Percentiles rank a stretch among this genome's conserved stretches.
These are phyloP conservation scores for Aphis craccivora DNA, from an alignment of 1,140 invertebrate genomes.

Conservation along the genomic window DNA sequence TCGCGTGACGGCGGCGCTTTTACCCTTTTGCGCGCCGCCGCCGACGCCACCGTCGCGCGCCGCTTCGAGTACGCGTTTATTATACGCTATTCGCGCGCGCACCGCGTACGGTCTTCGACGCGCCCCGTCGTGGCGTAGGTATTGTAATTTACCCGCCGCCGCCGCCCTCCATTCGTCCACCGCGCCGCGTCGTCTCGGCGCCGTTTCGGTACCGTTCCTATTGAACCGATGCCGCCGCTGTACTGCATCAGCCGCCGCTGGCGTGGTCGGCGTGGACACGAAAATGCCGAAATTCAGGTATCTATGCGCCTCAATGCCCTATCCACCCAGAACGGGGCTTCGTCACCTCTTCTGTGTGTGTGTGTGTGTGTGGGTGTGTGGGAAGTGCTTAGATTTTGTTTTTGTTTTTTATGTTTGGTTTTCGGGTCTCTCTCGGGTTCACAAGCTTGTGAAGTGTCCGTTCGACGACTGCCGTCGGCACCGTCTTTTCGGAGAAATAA, in stretches of 20 bases:
- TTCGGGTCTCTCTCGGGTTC: background rate
- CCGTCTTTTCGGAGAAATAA: background rate
- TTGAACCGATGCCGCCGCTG: background rate
- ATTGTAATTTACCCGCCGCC: background rate
- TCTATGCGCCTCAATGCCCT: background rate
- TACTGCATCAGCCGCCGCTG: background rate
- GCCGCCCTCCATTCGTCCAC: background rate
- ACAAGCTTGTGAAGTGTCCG: too few relatives aligned
- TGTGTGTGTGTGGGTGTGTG: background rate
- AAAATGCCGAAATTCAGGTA: conserved; percentile 23
- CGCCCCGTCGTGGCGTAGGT: conserved; percentile 27
- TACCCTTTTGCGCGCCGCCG: background rate
- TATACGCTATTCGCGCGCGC: conserved; percentile 8
- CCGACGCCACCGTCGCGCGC: background rate
- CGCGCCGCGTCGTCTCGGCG: background rate
- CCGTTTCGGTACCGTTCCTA: background rate
- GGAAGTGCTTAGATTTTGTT: background rate
- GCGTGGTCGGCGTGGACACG: background rate
- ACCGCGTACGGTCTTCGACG: conserved; percentile 29
- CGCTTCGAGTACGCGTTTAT: background rate
- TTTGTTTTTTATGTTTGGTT: background rate
- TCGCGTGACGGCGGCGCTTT: background rate
- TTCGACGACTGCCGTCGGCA: background rate
- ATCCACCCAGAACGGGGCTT: background rate
- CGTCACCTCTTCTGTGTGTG: background rate